A percentile compares a stretch with the other conserved stretches of the same genome.
Conservation (phyloP, 2,888 invertebrate species). For the Neria commutata region DNA sequence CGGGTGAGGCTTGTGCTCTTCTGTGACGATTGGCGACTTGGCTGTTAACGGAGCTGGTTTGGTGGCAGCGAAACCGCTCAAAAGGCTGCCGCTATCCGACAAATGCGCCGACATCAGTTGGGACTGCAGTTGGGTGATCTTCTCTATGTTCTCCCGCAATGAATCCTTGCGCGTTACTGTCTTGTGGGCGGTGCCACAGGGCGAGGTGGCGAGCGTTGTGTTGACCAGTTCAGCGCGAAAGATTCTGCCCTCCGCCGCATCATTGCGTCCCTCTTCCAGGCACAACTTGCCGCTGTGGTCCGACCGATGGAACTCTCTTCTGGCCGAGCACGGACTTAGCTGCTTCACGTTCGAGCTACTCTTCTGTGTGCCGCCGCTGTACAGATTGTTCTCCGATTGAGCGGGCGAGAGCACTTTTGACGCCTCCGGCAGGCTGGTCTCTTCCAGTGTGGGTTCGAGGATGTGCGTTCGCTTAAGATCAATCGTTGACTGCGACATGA, state of each 20-base stretch:
- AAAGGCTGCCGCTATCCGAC: conserved; percentile 43
- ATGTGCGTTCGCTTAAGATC: conserved; percentile 60
- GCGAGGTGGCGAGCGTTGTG: conserved; percentile 47
- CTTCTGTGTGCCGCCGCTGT: conserved; percentile 30
- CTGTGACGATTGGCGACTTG: conserved; percentile 4
- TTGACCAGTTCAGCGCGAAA: conserved; percentile 60
- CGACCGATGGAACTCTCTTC: conserved; percentile 39
- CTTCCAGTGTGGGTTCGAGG: conserved; percentile 57
- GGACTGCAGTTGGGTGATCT: conserved; percentile 61
- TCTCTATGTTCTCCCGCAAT: conserved; percentile 60
- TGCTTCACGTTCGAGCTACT: conserved; percentile 18
- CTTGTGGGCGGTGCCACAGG: conserved; percentile 31
- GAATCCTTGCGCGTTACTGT: conserved; percentile 58
- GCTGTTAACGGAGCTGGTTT: conserved; percentile 23
- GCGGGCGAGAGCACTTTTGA: conserved; percentile 55
- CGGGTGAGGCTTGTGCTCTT: background rate
- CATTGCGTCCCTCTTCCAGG: background rate
- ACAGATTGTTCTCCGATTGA: conserved; percentile 59
- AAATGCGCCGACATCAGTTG: conserved; percentile 61
- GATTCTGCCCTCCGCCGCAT: conserved; percentile 42
- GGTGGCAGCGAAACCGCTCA: conserved; percentile 29
- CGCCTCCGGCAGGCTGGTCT: conserved; percentile 31
- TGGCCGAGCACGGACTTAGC: conserved; percentile 31
- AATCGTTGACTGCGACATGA: conserved; percentile 58
- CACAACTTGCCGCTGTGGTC: background rate